Evolutionary conservation across 2,797 vertebrate species (phyloP).

Genomic region (Pogoniulus pusillus): DNA sequence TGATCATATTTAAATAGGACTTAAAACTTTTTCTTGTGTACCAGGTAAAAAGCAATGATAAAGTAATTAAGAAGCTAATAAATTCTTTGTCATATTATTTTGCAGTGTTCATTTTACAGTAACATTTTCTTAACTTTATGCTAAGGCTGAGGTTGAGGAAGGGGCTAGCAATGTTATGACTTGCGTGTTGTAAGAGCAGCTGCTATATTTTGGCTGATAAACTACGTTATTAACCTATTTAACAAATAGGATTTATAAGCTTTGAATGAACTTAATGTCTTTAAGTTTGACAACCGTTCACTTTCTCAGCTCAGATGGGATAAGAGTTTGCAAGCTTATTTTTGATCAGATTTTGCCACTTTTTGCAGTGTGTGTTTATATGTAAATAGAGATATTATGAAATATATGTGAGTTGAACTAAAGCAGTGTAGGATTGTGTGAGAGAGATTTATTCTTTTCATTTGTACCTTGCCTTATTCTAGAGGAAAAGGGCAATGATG

Average conservation of each 20-base stretch:
- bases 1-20: conserved; percentile 20
- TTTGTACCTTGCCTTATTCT: background rate
- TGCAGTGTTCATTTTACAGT: background rate
- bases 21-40: background rate
- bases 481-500: background rate
- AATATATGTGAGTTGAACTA: background rate
- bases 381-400: background rate
- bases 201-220: conserved; percentile 11
- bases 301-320: background rate
- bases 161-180: background rate
- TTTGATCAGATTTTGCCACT: background rate
- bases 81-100: background rate
- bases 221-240: conserved; percentile 21
- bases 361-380: background rate
- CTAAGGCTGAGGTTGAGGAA: background rate
- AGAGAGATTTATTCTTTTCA: background rate
- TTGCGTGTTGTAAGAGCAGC: background rate
- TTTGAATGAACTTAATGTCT: background rate
- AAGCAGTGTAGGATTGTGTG: background rate
- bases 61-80: background rate
- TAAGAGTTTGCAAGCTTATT: background rate
- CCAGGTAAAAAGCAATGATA: background rate
- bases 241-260: conserved; percentile 3
- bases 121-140: background rate
- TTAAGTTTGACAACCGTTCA: background rate